phyloP scores from a whole-genome alignment of 2,113 vertebrate species.

The Colistium nudipinnis region DNA sequence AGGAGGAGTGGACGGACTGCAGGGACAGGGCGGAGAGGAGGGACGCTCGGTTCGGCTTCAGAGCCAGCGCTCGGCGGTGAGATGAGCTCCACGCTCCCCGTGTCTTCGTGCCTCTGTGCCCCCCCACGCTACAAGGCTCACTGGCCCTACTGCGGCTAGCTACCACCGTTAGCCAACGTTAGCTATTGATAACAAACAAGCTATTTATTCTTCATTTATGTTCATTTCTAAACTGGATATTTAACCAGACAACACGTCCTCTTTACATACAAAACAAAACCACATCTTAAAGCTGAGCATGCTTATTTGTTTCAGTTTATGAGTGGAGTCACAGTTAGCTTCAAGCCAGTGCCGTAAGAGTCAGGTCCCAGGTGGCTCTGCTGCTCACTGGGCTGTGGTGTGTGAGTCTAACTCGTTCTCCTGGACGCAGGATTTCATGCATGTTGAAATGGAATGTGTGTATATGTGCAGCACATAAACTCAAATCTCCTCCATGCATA shows the following conservation, averaged over 20 bases:
- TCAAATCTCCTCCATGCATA: not conserved
- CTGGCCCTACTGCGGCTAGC: slow-evolving; percentile 44
- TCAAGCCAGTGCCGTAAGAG: not conserved
- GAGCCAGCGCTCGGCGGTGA: slow-evolving; percentile 69
- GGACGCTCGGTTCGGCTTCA: slow-evolving; percentile 39
- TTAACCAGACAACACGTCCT: not conserved
- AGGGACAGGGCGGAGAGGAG: slow-evolving; percentile 38
- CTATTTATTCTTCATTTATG: not conserved
- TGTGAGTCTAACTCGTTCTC: too few relatives aligned
- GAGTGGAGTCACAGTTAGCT: slow-evolving; percentile 39
- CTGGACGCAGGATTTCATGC: not conserved
- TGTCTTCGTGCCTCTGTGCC: slow-evolving; percentile 31
- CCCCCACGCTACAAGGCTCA: slow-evolving; percentile 4
- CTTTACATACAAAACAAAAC: not conserved
- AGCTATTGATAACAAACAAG: not conserved
- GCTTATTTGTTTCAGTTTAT: slow-evolving; percentile 35
- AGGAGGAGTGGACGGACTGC: not conserved
- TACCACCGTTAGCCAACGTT: slow-evolving; percentile 24
- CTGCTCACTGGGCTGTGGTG: too few relatives aligned
- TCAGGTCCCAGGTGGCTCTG: too few relatives aligned
- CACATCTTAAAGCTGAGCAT: not conserved
- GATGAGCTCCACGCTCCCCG: slow-evolving; percentile 59
- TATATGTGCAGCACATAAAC: not conserved
- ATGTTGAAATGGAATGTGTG: not conserved
- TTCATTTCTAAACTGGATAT: not conserved